phyloP scores from a whole-genome alignment of 2,797 vertebrate genomes.

The Caiman crocodilus region DNA sequence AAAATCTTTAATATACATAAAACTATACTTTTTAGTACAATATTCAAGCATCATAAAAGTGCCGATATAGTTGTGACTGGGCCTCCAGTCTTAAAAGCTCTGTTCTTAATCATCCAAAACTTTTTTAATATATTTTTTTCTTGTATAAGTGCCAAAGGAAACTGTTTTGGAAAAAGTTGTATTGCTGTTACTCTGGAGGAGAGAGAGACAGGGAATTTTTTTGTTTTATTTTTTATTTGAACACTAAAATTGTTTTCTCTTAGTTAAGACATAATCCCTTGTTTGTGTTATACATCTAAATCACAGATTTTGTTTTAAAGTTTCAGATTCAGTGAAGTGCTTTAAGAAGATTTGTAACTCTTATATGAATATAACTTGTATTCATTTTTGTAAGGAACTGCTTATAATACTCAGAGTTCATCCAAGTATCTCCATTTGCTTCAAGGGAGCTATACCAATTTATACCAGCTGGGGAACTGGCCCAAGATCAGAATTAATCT shows the following conservation, averaged over 20 bases:
- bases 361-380: neutral
- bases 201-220: too few species aligned
- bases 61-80: neutral
- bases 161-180: neutral
- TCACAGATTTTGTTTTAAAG: neutral
- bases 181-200: neutral
- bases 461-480: neutral
- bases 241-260: neutral
- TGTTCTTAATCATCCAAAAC: neutral
- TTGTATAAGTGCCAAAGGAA: neutral
- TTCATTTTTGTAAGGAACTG: neutral
- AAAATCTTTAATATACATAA: neutral
- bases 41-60: neutral
- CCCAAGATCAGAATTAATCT: neutral
- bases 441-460: neutral
- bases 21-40: neutral
- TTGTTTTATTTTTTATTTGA: neutral
- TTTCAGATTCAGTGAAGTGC: neutral
- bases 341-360: neutral
- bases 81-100: neutral
- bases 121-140: neutral
- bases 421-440: neutral
- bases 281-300: neutral
- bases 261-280: neutral
- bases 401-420: neutral